phyloP scores from a whole-genome alignment of 92 coral and sea anemone species.

The Epizoanthus fatuus region DNA sequence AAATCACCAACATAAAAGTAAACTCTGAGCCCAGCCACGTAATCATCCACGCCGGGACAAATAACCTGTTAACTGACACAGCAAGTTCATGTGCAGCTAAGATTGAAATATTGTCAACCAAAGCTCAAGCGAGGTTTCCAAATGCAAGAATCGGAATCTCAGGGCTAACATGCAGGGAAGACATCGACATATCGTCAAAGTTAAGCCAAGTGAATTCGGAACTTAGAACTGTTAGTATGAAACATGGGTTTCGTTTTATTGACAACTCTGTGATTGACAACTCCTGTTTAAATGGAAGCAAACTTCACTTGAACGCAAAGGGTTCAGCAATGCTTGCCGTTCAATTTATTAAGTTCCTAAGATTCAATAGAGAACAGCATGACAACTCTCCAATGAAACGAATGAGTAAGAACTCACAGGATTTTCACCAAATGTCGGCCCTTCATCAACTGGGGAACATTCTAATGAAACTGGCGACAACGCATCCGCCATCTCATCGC shows the following conservation, averaged over 20 bases:
- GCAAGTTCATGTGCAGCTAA: constrained; percentile 44
- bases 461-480: constrained; percentile 8
- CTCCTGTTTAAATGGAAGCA: constrained; percentile 54
- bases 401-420: not conserved
- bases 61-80: constrained; percentile 53
- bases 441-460: constrained; percentile 8
- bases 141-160: constrained; percentile 62
- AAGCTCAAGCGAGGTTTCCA: constrained; percentile 43
- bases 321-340: constrained; percentile 44
- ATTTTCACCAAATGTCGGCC: constrained; percentile 8
- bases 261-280: constrained; percentile 50
- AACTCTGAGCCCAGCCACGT: constrained; percentile 53
- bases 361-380: not conserved
- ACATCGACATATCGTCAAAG: constrained; percentile 27
- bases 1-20: constrained; percentile 11
- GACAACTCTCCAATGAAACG: not conserved
- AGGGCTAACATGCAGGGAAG: constrained; percentile 46
- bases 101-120: constrained; percentile 26
- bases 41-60: constrained; percentile 65
- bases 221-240: not conserved
- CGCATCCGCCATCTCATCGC: constrained; percentile 12
- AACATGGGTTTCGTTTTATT: constrained; percentile 16
- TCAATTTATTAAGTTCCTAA: constrained; percentile 13
- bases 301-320: constrained; percentile 52
- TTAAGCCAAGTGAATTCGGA: not conserved